Percentiles rank a stretch among this genome's conserved stretches.
Conservation (phyloP, 1,140 invertebrate species). For the Contarinia nasturtii region DNA sequence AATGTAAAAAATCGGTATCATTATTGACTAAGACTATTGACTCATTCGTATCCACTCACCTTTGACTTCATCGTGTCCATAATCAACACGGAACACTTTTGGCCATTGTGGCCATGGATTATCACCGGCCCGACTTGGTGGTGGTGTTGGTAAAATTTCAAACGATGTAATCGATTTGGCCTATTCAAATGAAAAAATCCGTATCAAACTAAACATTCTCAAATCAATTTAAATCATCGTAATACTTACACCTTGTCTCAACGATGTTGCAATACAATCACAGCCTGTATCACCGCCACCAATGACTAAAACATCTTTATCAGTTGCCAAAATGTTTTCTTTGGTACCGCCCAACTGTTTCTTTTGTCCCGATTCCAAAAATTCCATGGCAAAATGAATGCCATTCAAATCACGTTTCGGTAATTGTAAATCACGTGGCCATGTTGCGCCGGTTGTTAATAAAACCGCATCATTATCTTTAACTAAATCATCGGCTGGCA, state of each 20-base stretch:
- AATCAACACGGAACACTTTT: slow-evolving; percentile 89
- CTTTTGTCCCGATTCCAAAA: slow-evolving; percentile 93
- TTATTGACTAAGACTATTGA: too few species aligned
- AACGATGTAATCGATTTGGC: slow-evolving; percentile 93
- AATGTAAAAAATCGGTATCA: too few species aligned
- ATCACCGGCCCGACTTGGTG: slow-evolving; percentile 51
- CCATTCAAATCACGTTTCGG: slow-evolving; percentile 64
- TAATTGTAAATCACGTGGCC: slow-evolving; percentile 80
- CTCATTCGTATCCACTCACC: too few species aligned
- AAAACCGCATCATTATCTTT: slow-evolving; percentile 70
- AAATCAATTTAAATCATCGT: too few species aligned
- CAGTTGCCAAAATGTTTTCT: slow-evolving; percentile 56
- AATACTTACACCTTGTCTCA: slow-evolving; percentile 55
- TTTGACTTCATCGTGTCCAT: slow-evolving; percentile 93
- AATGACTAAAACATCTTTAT: slow-evolving; percentile 91
- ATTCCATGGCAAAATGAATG: slow-evolving; percentile 96
- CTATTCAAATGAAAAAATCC: too few species aligned
- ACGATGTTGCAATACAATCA: slow-evolving; percentile 95
- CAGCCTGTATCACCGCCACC: slow-evolving; percentile 98
- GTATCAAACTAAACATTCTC: too few species aligned
- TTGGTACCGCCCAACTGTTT: slow-evolving; percentile 58
- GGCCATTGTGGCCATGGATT: slow-evolving; percentile 99
- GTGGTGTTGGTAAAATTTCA: slow-evolving; percentile 91
- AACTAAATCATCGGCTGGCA: slow-evolving; percentile 48
- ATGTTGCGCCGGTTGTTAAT: slow-evolving; percentile 84